Evolutionary conservation across 2,797 vertebrate genomes (phyloP), one percentile per base, ranked within the genome.

Genomic region (Pipistrellus pygmaeus): DNA sequence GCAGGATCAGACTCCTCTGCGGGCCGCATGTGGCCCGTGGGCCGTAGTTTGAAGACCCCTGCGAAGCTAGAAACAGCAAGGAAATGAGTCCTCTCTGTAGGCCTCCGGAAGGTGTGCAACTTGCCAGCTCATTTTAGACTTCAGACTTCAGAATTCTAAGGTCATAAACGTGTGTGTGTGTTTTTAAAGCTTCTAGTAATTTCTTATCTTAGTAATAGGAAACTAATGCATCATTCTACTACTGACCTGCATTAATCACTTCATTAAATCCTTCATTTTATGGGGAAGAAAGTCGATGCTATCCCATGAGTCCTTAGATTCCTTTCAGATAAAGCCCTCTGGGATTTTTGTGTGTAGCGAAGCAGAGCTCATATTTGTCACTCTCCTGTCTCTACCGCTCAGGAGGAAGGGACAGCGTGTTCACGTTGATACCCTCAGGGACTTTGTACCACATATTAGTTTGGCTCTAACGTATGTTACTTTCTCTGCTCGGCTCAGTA

Each of bases 401-500:
- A 60, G 0, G 51, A 41, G 64, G 82, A 94, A 30, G 8, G 68
- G 55, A 87, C 38, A 71, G 21, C 12, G 30, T 53, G 21, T 41
- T 92, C 20, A n/a, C 10, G 53, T 84, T 51, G 76, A 68, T 66
- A 83, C 2, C 38, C n/a, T 93, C 44, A 48, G 57, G 75, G 76
- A 84, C 73, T 90, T 90, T 78, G 30, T 88, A 87, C 27, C 51
- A 76, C 38, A 41, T 71, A 30, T 72, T 66, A 87, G 15, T 64
- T 88, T 92, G 85, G 85, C 85, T 85, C 25, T 38, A 14, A 27
- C 11, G 8, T 71, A 83, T 27, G 1, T 38, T 95, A 35, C 51
- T 90, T 35, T 48, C 68, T 94, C 30, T 94, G 78, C 25, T 91
- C 76, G 76, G 35, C n/a, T 92, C 13, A 57, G 72, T 89, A 80